A percentile compares a stretch with the other conserved stretches of the same genome.
phyloP scores from a whole-genome alignment of 2,113 vertebrate species.

The Geococcyx californianus region DNA sequence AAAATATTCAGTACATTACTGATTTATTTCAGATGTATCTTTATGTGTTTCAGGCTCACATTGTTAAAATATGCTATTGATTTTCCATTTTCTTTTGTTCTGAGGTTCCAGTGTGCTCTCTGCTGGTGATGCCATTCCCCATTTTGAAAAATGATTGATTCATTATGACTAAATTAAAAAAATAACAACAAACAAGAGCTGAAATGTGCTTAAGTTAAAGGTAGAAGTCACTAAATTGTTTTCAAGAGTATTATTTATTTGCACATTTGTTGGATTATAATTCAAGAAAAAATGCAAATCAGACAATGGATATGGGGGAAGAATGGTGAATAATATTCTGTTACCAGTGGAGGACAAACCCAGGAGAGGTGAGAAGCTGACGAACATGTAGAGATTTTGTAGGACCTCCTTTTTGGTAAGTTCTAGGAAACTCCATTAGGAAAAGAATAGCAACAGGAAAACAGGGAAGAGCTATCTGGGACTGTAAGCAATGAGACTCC shows the following conservation, averaged over 20 bases:
- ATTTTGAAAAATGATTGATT: slow-evolving; percentile 7
- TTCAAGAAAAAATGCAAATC: background rate
- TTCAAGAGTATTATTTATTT: background rate
- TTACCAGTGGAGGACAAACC: background rate
- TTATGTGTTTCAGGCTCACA: slow-evolving; percentile 13
- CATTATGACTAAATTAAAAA: background rate
- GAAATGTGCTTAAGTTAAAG: background rate
- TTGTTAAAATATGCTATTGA: slow-evolving; percentile 18
- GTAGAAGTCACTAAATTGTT: background rate
- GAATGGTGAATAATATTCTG: background rate
- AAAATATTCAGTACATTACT: slow-evolving; percentile 9
- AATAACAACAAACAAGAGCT: background rate
- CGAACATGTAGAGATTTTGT: background rate
- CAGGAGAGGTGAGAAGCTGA: background rate
- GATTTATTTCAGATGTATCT: slow-evolving; percentile 27
- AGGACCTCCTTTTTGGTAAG: background rate
- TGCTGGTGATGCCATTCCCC: slow-evolving; percentile 38
- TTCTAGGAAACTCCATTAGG: background rate
- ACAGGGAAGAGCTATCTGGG: background rate
- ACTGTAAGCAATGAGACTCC: background rate
- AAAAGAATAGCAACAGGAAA: background rate
- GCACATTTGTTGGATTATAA: background rate
- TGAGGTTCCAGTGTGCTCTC: slow-evolving; percentile 57
- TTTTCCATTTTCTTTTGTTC: slow-evolving; percentile 55
- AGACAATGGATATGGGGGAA: background rate